Conservation (phyloP, 2,888 invertebrate genomes). For the Tiphia femorata region DNA sequence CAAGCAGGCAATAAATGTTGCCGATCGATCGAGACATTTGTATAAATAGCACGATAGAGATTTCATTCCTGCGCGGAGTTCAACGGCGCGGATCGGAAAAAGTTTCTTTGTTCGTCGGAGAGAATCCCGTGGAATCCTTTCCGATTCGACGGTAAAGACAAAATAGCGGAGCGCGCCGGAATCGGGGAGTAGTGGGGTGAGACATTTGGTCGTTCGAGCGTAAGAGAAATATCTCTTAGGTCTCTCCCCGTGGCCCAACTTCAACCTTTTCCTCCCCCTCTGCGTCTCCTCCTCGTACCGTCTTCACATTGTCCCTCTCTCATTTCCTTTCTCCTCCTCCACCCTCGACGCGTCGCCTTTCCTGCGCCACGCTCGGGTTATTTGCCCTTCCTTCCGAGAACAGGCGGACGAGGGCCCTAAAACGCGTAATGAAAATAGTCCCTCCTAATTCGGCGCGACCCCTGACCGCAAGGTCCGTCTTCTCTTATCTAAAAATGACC, state of each 20-base stretch:
- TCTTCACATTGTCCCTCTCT: background rate
- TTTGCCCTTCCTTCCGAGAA: slow-evolving; percentile 11
- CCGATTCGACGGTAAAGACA: slow-evolving; percentile 7
- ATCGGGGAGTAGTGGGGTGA: slow-evolving; percentile 20
- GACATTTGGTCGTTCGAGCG: slow-evolving; percentile 28
- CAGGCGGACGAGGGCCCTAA: slow-evolving; percentile 26
- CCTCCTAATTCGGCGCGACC: slow-evolving; percentile 59
- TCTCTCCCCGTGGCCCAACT: background rate
- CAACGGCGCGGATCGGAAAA: too few species aligned
- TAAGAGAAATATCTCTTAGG: slow-evolving; percentile 35
- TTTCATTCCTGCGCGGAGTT: too few species aligned
- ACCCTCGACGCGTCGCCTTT: background rate
- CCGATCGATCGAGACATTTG: too few species aligned
- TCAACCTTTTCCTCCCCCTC: slow-evolving; percentile 2
- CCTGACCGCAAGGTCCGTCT: slow-evolving; percentile 52
- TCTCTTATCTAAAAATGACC: slow-evolving; percentile 56
- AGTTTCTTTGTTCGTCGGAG: slow-evolving; percentile 15
- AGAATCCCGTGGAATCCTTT: slow-evolving; percentile 17
- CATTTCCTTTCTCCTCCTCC: background rate
- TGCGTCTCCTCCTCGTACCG: background rate
- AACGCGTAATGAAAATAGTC: slow-evolving; percentile 61
- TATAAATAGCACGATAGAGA: too few species aligned
- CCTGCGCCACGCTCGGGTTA: slow-evolving; percentile 4
- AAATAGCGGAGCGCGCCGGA: slow-evolving; percentile 22
- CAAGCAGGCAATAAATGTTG: too few species aligned